phyloP scores from a whole-genome alignment of 1,140 invertebrate species.

The Hyles vespertilio region DNA sequence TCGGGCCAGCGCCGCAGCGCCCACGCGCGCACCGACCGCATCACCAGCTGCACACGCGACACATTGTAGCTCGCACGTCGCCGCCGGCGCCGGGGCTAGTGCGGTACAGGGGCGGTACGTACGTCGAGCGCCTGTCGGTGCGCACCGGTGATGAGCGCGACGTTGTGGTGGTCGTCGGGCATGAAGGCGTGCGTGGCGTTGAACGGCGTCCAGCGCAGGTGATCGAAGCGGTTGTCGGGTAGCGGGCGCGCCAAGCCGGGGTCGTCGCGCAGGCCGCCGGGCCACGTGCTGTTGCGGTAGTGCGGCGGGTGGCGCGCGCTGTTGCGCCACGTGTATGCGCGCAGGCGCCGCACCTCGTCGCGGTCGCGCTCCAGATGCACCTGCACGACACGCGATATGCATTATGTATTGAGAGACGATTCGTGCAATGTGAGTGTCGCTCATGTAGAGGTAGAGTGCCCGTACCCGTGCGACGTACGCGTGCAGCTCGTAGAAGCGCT shows the following conservation, averaged over 20 bases:
- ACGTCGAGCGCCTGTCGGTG: slow-evolving; percentile 30
- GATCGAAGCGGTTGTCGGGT: slow-evolving; percentile 82
- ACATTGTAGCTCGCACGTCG: slow-evolving; percentile 20
- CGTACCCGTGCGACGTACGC: slow-evolving; percentile 61
- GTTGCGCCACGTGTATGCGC: slow-evolving; percentile 15
- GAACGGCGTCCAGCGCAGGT: slow-evolving; percentile 89
- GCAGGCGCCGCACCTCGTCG: slow-evolving; percentile 16
- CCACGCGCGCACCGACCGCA: slow-evolving; percentile 22
- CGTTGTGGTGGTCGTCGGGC: slow-evolving; percentile 78
- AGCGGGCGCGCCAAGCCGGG: slow-evolving; percentile 36
- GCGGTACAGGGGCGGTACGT: slow-evolving; percentile 68
- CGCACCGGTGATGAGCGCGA: slow-evolving; percentile 29
- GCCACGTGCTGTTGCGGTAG: slow-evolving; percentile 81
- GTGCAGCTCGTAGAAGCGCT: slow-evolving; percentile 37
- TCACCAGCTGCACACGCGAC: slow-evolving; percentile 2
- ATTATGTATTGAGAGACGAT: neutral
- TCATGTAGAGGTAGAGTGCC: neutral
- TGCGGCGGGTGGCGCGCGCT: slow-evolving; percentile 64
- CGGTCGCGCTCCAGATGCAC: slow-evolving; percentile 36
- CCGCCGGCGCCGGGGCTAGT: slow-evolving; percentile 30
- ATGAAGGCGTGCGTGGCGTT: slow-evolving; percentile 89
- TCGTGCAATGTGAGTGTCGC: neutral
- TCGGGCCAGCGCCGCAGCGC: slow-evolving; percentile 15
- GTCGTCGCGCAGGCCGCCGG: slow-evolving; percentile 82
- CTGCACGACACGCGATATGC: slow-evolving; percentile 7